Evolutionary conservation across 2,797 vertebrate species (phyloP), one percentile per base, ranked within the genome.

Genomic region (Bryconaethiops microstoma): DNA sequence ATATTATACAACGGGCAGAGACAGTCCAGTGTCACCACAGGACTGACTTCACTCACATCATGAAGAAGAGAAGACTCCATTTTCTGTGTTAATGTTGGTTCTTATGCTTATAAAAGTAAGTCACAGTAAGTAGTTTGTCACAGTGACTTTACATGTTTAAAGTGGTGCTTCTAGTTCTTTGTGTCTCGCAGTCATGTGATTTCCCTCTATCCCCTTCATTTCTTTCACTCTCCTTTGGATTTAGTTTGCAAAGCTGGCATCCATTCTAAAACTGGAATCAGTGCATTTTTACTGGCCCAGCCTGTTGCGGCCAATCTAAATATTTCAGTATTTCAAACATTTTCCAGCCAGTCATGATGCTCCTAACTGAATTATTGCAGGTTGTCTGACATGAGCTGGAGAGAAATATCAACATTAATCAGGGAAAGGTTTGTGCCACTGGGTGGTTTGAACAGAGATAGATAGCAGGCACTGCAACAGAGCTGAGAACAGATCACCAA

Each of bases 351-450:
- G 48, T 55, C 65, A 39, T 45, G 67, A 69, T 78, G 65, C 67
- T 78, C 65, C 65, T 29, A 48, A 69, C 64, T 55, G 63, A 77
- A 57, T 55, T 35, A 68, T 14, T 60, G 54, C 40, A 70, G 54
- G 39, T 70, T 74, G 71, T 78, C 42, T 78, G 67, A 62, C 67
- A 62, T 62, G 54, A 57, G 68, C 13, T 60, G 63, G 67, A 78
- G 54, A 60, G 54, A 78, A 78, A 71, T 48, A 35, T 40, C 14
- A 19, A 9, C n/a, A 54, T 60, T 57, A 70, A 78, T 78, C 54
- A 78, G 50, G 14, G 65, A 21, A 25, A 77, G n/a, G 35, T 6
- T n/a, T 35, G 52, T 59, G 67, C 42, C 25, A 29, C 35, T 74
- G 71, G 71, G 45, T 59, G 71, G 54, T 35, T 59, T 57, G 35